phyloP scores from a whole-genome alignment of 2,888 invertebrate species.

The Polydrusus pterygomalis region DNA sequence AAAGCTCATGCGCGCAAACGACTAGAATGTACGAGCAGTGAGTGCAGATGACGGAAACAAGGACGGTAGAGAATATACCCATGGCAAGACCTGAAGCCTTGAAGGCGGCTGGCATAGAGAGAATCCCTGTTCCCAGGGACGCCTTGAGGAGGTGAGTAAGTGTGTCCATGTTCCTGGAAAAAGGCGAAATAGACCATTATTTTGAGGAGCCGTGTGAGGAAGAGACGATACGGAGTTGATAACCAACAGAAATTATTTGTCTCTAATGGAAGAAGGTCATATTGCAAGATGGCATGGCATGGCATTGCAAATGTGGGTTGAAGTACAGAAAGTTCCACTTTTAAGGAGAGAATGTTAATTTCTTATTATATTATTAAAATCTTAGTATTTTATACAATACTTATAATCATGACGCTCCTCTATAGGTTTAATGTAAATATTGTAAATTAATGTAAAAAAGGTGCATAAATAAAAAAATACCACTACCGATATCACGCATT shows the following conservation, averaged over 20 bases:
- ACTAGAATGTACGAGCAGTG: conserved; percentile 96
- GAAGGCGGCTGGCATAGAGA: conserved; percentile 95
- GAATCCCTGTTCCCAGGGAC: conserved; percentile 95
- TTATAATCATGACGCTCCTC: too few relatives aligned
- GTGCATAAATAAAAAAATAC: neutral
- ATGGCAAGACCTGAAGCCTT: conserved; percentile 88
- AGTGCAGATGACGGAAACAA: conserved; percentile 92
- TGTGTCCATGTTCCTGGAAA: conserved; percentile 89
- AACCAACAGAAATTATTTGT: too few relatives aligned
- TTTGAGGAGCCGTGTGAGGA: too few relatives aligned
- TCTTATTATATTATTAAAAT: too few relatives aligned
- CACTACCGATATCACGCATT: neutral
- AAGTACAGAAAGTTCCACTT: too few relatives aligned
- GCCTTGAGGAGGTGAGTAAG: conserved; percentile 96
- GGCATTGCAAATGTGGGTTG: too few relatives aligned
- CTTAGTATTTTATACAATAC: too few relatives aligned
- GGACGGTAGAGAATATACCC: conserved; percentile 88
- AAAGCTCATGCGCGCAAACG: conserved; percentile 84
- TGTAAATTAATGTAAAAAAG: neutral
- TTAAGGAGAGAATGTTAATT: too few relatives aligned
- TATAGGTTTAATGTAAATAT: neutral
- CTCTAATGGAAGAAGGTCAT: too few relatives aligned
- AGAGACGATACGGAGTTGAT: too few relatives aligned
- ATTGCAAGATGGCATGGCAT: too few relatives aligned
- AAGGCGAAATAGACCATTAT: conserved; percentile 4